Conservation (phyloP, 2,888 invertebrate species). For the Cyrtodaria siliqua region DNA sequence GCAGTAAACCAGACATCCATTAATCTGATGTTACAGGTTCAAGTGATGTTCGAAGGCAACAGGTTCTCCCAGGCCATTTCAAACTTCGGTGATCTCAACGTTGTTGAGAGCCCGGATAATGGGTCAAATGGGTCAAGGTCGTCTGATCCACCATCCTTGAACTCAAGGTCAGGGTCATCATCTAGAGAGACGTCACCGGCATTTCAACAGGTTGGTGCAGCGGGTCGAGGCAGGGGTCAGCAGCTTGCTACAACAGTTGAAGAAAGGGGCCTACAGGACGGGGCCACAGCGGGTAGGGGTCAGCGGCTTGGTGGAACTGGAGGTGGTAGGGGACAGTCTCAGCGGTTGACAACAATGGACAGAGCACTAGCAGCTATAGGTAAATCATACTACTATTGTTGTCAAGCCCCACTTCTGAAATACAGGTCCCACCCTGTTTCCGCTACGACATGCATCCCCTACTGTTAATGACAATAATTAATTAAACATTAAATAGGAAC, state of each 20-base stretch:
- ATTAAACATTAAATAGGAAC: too few relatives aligned
- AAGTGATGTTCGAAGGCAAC: constrained; percentile 78
- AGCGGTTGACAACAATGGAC: constrained; percentile 30
- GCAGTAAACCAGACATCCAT: too few relatives aligned
- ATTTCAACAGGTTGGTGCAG: constrained; percentile 1
- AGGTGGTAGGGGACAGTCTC: not conserved
- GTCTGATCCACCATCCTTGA: constrained; percentile 35
- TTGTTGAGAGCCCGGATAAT: constrained; percentile 37
- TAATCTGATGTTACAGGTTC: constrained; percentile 60
- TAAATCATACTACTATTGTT: too few relatives aligned
- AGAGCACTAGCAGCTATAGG: constrained; percentile 54
- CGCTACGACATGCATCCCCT: too few relatives aligned
- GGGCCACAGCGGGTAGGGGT: not conserved
- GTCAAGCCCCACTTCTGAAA: too few relatives aligned
- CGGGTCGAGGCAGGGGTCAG: too few relatives aligned
- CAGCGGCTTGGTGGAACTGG: constrained; percentile 3
- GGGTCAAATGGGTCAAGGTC: constrained; percentile 1
- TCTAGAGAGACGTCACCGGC: constrained; percentile 39
- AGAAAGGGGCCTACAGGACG: too few relatives aligned
- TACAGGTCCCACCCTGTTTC: too few relatives aligned
- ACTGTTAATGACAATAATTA: too few relatives aligned
- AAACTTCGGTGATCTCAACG: constrained; percentile 76
- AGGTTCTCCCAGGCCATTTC: constrained; percentile 75
- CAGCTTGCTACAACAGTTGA: too few relatives aligned
- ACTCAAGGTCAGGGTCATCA: constrained; percentile 40